A percentile compares a stretch with the other conserved stretches of the same genome.
Conservation (phyloP, 2,888 invertebrate species). For the Chymomyza procnemis region DNA sequence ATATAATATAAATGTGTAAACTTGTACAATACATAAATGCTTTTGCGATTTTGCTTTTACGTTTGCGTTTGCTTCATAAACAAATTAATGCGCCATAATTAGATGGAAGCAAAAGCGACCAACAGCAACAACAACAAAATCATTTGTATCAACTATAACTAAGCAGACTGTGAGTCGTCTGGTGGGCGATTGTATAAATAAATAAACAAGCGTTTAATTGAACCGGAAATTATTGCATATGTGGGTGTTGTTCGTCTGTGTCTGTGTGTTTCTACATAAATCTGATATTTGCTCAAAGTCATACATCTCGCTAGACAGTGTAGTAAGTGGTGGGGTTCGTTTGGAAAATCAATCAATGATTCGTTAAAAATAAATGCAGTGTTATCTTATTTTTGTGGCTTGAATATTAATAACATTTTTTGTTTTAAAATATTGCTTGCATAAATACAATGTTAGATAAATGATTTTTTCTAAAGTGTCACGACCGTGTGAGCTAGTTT, state of each 20-base stretch:
- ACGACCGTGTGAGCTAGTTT: no score
- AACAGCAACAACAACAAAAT: background rate
- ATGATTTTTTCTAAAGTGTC: no score
- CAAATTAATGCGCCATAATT: constrained; percentile 53
- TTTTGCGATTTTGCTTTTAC: background rate
- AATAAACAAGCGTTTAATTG: constrained; percentile 70
- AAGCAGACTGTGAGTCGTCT: constrained; percentile 1
- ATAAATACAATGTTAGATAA: no score
- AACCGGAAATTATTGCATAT: constrained; percentile 61
- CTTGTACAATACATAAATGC: constrained; percentile 3
- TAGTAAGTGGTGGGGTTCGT: no score
- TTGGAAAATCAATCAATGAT: no score
- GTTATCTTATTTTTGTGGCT: no score
- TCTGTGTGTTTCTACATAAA: background rate
- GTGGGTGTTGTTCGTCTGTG: constrained; percentile 8
- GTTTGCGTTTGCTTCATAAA: constrained; percentile 50
- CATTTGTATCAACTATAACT: background rate
- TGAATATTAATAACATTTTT: no score
- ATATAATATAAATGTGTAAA: background rate
- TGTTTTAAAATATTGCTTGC: no score
- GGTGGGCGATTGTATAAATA: constrained; percentile 55
- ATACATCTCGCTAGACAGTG: background rate
- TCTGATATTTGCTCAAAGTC: background rate
- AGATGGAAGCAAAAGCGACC: constrained; percentile 31
- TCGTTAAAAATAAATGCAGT: no score